Percentiles rank a stretch among this genome's conserved stretches.
phyloP scores from a whole-genome alignment of 2,797 vertebrate genomes.

The Melanotaenia parkinsoni region DNA sequence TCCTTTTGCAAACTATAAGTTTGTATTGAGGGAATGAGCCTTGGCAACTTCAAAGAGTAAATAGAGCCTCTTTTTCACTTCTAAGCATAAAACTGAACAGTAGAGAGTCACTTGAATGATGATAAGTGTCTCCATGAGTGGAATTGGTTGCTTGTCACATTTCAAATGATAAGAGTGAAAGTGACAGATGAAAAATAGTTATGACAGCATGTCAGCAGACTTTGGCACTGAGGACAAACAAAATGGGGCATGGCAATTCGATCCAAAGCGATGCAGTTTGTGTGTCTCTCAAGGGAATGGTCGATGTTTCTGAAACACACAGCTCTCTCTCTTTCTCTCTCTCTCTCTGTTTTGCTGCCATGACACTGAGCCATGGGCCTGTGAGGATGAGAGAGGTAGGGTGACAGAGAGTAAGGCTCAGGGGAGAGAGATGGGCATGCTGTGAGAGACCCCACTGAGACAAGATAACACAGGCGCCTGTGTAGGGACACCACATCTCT shows the following conservation, averaged over 20 bases:
- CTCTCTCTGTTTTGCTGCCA: not conserved
- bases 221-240: slow-evolving; percentile 45
- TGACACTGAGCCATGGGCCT: slow-evolving; percentile 30
- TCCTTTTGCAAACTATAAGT: slow-evolving; percentile 57
- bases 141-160: slow-evolving; percentile 47
- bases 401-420: slow-evolving; percentile 34
- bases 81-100: slow-evolving; percentile 43
- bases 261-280: slow-evolving; percentile 34
- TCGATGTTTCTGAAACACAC: slow-evolving; percentile 67
- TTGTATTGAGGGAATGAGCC: slow-evolving; percentile 47
- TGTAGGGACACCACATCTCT: slow-evolving; percentile 43
- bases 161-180: slow-evolving; percentile 45
- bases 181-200: slow-evolving; percentile 42
- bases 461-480: slow-evolving; percentile 55
- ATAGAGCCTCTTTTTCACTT: slow-evolving; percentile 12
- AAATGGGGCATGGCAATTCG: slow-evolving; percentile 23
- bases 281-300: slow-evolving; percentile 57
- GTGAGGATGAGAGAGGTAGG: slow-evolving; percentile 19
- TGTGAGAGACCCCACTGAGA: slow-evolving; percentile 49
- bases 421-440: slow-evolving; percentile 44
- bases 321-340: slow-evolving; percentile 15
- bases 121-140: slow-evolving; percentile 36
- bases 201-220: slow-evolving; percentile 62
- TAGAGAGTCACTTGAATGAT: slow-evolving; percentile 44
- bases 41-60: slow-evolving; percentile 62